Evolutionary conservation across 2,797 vertebrate genomes (phyloP).

Genomic region (Loriculus beryllinus): DNA sequence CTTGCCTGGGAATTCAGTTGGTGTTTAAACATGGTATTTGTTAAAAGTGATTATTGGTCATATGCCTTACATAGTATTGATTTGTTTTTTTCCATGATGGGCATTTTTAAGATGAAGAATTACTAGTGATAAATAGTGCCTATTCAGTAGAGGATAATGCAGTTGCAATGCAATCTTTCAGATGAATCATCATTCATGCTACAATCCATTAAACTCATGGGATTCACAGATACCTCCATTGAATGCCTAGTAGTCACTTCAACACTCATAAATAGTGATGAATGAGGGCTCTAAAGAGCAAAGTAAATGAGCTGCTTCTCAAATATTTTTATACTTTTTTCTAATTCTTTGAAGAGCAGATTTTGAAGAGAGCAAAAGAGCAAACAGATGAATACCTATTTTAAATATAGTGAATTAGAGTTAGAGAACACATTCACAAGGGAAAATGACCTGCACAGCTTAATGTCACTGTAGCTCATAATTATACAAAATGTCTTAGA

Average conservation of each 20-base stretch:
- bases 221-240: neutral
- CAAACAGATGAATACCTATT: neutral
- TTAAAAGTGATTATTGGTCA: neutral
- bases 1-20: neutral
- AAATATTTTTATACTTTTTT: neutral
- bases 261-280: neutral
- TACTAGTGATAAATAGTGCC: neutral
- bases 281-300: neutral
- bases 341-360: neutral
- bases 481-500: neutral
- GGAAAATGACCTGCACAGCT: neutral
- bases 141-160: neutral
- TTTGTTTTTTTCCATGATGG: neutral
- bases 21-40: neutral
- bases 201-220: neutral
- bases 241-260: neutral
- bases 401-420: neutral
- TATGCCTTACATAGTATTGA: neutral
- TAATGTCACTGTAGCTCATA: neutral
- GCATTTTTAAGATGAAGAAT: neutral
- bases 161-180: neutral
- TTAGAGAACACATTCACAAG: neutral
- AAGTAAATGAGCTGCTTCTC: neutral
- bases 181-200: neutral
- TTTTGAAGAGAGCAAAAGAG: neutral